Evolutionary conservation across 2,797 vertebrate species (phyloP).

Genomic region (Sternotherus odoratus): DNA sequence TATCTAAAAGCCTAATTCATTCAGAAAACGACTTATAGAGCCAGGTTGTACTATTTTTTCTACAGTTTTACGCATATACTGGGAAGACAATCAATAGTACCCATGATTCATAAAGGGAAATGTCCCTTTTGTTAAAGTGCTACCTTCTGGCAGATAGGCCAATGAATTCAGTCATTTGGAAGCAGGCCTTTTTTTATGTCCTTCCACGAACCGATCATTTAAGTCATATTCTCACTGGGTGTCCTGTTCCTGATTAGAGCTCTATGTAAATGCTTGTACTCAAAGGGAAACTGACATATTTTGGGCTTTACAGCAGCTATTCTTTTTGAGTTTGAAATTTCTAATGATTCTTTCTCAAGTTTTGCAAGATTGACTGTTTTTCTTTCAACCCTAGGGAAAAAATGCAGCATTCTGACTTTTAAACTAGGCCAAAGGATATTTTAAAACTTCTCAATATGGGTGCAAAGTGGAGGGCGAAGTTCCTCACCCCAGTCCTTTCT

Average conservation of each 20-base stretch:
- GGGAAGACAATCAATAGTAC: slow-evolving; percentile 58
- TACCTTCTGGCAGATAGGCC: slow-evolving; percentile 50
- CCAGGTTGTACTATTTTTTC: slow-evolving; percentile 41
- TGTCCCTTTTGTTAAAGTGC: slow-evolving; percentile 38
- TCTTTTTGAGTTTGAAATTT: not conserved
- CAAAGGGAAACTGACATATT: not conserved
- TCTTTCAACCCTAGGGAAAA: not conserved
- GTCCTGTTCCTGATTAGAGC: slow-evolving; percentile 17
- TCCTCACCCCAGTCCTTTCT: not conserved
- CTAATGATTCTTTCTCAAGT: not conserved
- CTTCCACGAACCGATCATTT: slow-evolving; percentile 35
- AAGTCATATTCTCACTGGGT: slow-evolving; percentile 17
- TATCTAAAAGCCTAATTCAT: slow-evolving; percentile 47
- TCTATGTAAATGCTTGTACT: slow-evolving; percentile 16
- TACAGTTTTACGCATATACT: slow-evolving; percentile 35
- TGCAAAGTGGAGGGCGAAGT: not conserved
- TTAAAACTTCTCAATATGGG: not conserved
- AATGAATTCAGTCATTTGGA: slow-evolving; percentile 51
- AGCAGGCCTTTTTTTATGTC: slow-evolving; percentile 44
- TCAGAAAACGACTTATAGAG: slow-evolving; percentile 50
- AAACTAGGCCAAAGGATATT: not conserved
- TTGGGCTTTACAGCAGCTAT: not conserved
- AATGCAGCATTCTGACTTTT: not conserved
- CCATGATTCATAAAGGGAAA: slow-evolving; percentile 51
- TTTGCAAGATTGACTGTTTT: slow-evolving; percentile 2